Evolutionary conservation across 1,140 invertebrate species (phyloP), one percentile per base, ranked within the genome.

Genomic region (Phenacoccus solenopsis): DNA sequence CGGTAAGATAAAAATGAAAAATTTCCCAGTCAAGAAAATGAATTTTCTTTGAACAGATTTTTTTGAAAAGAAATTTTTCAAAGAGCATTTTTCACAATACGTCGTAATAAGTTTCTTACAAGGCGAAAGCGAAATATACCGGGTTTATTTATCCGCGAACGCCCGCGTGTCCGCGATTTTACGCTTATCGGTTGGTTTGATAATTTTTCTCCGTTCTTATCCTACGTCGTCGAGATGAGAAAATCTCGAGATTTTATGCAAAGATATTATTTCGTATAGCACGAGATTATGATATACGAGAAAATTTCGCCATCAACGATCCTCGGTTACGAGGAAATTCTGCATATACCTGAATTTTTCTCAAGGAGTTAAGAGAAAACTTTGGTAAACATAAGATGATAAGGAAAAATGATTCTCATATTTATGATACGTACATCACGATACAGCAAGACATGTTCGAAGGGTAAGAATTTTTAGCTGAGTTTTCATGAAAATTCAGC

Each of bases 41-140:
- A 49, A 49, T 49, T n/a, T 32, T 49, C 38, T 49, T 49, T 49
- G 38, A 49, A 49, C 38, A 49, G 38, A 49, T 49, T 49, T 49
- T 49, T 49, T 49, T 49, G 38, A 49, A 49, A 49, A 49, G 38
- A 49, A 49, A 49, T 49, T 49, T 49, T 49, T 49, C 38, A 49
- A 49, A 49, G 38, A 49, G 38, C 2, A 49, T n/a, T 49, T 49
- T 16, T 49, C n/a, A n/a, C n/a, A n/a, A n/a, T 49, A 49, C 20
- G 20, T n/a, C 5, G 38, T 49, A 49, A 49, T 49, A 49, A 49
- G 38, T 49, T 49, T n/a, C 38, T n/a, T n/a, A n/a, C n/a, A n/a
- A n/a, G 16, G 13, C 5, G 16, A 2, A 49, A 49, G 16, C 13
- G 20, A 49, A 49, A 49, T 49, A 5, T 9, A 49, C 30, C 13